These are phyloP conservation scores for Cirrhinus mrigala DNA, from an alignment of 2,797 vertebrate genomes.

Conservation along the genomic window DNA sequence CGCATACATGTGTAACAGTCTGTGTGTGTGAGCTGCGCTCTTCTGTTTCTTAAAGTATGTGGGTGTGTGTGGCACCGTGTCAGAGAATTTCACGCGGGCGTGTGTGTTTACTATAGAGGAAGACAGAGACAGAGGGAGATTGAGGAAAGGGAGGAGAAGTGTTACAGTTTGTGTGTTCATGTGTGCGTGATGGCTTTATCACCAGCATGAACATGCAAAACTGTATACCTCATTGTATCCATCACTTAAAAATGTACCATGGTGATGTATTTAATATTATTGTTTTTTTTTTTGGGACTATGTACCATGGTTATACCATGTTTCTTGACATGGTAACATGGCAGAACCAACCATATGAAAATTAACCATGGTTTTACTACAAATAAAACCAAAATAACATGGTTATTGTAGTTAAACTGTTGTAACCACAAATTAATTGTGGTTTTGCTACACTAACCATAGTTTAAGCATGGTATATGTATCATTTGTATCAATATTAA, in stretches of 20 bases:
- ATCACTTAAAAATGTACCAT: not conserved
- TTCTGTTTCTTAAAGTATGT: constrained; percentile 72
- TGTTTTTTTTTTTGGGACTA: too few species aligned
- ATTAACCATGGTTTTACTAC: too few species aligned
- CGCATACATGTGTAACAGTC: constrained; percentile 22
- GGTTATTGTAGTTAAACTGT: too few species aligned
- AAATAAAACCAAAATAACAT: too few species aligned
- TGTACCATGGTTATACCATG: not conserved
- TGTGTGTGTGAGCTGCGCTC: not conserved
- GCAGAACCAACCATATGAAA: not conserved
- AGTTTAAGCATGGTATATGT: too few species aligned
- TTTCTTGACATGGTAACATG: not conserved
- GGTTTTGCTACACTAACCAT: too few species aligned
- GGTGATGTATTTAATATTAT: too few species aligned
- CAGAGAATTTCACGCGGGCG: constrained; percentile 63
- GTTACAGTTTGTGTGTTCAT: constrained; percentile 34
- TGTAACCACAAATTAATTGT: too few species aligned
- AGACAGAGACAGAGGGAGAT: constrained; percentile 61
- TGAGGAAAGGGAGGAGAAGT: constrained; percentile 52
- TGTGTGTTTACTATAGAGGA: constrained; percentile 64
- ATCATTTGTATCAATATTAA: too few species aligned
- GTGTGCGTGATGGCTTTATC: constrained; percentile 18
- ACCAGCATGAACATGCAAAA: constrained; percentile 21
- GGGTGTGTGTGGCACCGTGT: constrained; percentile 67
- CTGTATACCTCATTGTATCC: not conserved